A percentile compares a stretch with the other conserved stretches of the same genome.
These are phyloP conservation scores for Sebastes dallii DNA, from an alignment of 2,797 vertebrate species.

Conservation along the genomic window DNA sequence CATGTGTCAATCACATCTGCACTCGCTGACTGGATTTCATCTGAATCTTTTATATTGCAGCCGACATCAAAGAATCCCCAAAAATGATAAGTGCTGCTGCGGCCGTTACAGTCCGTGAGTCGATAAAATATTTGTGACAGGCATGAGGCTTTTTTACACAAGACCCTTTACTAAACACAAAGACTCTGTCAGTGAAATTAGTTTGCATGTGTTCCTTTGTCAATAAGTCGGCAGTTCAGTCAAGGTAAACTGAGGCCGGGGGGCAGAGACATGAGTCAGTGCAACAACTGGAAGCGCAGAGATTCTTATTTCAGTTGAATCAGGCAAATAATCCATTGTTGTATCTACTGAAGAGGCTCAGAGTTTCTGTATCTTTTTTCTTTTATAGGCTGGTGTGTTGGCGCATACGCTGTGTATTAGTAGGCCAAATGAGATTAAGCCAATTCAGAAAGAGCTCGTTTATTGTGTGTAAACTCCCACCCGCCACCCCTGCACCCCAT, in stretches of 20 bases:
- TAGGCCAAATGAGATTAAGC: slow-evolving; percentile 67
- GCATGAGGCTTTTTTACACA: slow-evolving; percentile 13
- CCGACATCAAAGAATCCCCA: slow-evolving; percentile 40
- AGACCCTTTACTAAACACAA: slow-evolving; percentile 9
- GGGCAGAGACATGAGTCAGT: slow-evolving; percentile 10
- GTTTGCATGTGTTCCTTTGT: slow-evolving; percentile 5
- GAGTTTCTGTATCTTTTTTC: slow-evolving; percentile 7
- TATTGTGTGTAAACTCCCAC: slow-evolving; percentile 61
- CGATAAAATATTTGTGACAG: slow-evolving; percentile 51
- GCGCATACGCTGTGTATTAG: slow-evolving; percentile 34
- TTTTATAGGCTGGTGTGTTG: slow-evolving; percentile 43
- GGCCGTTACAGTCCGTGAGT: slow-evolving; percentile 5
- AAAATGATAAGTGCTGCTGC: slow-evolving; percentile 37
- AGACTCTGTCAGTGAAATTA: slow-evolving; percentile 22
- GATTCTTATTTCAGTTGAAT: slow-evolving; percentile 27
- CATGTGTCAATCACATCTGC: slow-evolving; percentile 60
- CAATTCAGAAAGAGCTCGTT: slow-evolving; percentile 53
- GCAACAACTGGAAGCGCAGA: neutral
- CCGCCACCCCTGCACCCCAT: slow-evolving; percentile 20
- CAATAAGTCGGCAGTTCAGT: slow-evolving; percentile 24
- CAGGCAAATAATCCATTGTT: slow-evolving; percentile 12
- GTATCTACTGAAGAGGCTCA: slow-evolving; percentile 12
- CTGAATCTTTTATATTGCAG: slow-evolving; percentile 49
- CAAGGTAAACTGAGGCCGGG: slow-evolving; percentile 17
- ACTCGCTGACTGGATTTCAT: slow-evolving; percentile 44